A percentile compares a stretch with the other conserved stretches of the same genome.
Evolutionary conservation across 2,113 vertebrate species (phyloP).

Genomic region (Melospiza georgiana): DNA sequence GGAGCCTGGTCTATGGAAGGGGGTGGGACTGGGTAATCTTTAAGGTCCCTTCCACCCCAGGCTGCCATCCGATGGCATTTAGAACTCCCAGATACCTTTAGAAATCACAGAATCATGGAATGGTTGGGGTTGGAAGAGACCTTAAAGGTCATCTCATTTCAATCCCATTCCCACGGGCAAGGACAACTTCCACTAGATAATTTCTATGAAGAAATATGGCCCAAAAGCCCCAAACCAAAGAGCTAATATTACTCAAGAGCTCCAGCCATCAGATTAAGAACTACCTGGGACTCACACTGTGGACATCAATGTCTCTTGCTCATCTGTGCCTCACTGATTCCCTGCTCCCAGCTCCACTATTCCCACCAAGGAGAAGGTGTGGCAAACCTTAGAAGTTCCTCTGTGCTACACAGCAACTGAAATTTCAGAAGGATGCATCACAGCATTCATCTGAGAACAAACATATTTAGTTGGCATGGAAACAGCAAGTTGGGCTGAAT

Average conservation of each 20-base stretch:
- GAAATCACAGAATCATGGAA: background rate
- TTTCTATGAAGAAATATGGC: background rate
- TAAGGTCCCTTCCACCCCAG: background rate
- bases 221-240: background rate
- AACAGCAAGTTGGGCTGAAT: constrained; percentile 69
- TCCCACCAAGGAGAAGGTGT: constrained; percentile 53
- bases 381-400: constrained; percentile 49
- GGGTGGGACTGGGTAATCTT: background rate
- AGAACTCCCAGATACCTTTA: background rate
- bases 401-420: constrained; percentile 25
- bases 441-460: constrained; percentile 70
- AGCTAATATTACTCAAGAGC: background rate
- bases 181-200: background rate
- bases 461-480: constrained; percentile 74
- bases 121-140: background rate
- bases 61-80: background rate
- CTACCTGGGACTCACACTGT: background rate
- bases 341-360: background rate
- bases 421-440: constrained; percentile 62
- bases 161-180: background rate
- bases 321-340: background rate
- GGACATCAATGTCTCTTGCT: background rate
- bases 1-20: background rate
- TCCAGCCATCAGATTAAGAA: background rate
- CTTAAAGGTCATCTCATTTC: background rate